Evolutionary conservation across 2,113 vertebrate genomes (phyloP).

Genomic region (Hippotragus niger): DNA sequence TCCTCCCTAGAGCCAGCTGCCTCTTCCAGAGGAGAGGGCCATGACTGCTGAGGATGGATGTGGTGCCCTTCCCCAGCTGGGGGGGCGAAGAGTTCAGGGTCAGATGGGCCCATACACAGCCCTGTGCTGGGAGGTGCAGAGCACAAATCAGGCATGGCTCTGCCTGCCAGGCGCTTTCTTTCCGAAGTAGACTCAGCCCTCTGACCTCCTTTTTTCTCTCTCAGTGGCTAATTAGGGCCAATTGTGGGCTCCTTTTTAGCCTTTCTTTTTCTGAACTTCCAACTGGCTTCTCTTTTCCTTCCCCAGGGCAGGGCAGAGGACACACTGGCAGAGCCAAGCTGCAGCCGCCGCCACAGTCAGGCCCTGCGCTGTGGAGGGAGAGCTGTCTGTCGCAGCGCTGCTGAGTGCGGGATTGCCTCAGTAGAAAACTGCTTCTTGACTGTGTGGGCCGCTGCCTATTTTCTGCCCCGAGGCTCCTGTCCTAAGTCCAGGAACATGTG

Average conservation of each 20-base stretch:
- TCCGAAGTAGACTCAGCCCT: conserved; percentile 34
- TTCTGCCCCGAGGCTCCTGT: not conserved
- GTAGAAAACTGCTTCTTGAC: not conserved
- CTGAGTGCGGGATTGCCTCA: not conserved
- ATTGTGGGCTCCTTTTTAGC: conserved; percentile 70
- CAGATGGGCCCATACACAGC: not conserved
- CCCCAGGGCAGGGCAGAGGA: not conserved
- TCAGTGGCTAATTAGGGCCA: conserved; percentile 59
- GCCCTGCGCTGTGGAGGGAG: not conserved
- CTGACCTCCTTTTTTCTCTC: conserved; percentile 68
- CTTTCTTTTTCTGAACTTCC: conserved; percentile 74
- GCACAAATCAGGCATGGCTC: not conserved
- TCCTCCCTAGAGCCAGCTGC: not conserved
- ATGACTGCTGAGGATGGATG: not conserved
- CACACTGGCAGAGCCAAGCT: not conserved
- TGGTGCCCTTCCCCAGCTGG: not conserved
- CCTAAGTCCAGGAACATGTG: not conserved
- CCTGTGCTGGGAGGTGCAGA: not conserved
- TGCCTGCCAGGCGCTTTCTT: conserved; percentile 24
- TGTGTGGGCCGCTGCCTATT: not conserved
- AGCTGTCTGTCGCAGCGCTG: not conserved
- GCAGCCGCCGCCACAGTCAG: not conserved
- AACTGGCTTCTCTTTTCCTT: conserved; percentile 38
- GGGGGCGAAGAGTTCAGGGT: not conserved
- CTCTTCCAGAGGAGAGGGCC: not conserved